Evolutionary conservation across 2,797 vertebrate genomes (phyloP).

Genomic region (Moxostoma hubbsi): DNA sequence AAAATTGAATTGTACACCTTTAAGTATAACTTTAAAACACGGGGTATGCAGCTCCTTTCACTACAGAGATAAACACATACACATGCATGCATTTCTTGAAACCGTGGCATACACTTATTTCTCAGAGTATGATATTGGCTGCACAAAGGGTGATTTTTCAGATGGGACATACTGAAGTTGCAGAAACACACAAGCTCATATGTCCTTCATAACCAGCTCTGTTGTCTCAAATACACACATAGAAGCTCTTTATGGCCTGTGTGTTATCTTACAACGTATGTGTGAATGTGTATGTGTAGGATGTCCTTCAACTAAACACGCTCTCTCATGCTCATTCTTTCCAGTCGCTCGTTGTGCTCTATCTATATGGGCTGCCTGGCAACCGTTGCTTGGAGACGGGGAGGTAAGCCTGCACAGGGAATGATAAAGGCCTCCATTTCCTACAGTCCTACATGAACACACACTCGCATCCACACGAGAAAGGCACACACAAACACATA

Average conservation of each 20-base stretch:
- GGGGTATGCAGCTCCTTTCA: not conserved
- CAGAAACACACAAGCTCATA: conserved; percentile 1
- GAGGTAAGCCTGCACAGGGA: conserved; percentile 45
- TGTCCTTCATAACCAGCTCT: conserved; percentile 12
- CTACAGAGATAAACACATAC: conserved; percentile 33
- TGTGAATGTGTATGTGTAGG: conserved; percentile 39
- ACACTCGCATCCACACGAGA: conserved; percentile 6
- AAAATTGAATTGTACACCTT: too few relatives aligned
- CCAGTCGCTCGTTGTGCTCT: conserved; percentile 50
- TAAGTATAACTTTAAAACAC: too few relatives aligned
- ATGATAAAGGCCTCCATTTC: conserved; percentile 52
- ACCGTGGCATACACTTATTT: conserved; percentile 3
- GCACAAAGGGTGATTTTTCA: too few relatives aligned
- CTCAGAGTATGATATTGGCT: conserved; percentile 8
- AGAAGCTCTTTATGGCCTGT: conserved; percentile 9
- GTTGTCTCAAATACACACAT: conserved; percentile 7
- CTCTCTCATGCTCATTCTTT: conserved; percentile 44
- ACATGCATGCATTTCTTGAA: not conserved
- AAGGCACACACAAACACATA: not conserved
- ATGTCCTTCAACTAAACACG: conserved; percentile 52
- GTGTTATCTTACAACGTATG: conserved; percentile 8
- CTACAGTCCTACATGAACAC: conserved; percentile 24
- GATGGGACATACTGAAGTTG: conserved; percentile 31
- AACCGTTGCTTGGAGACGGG: conserved; percentile 57
- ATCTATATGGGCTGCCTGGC: conserved; percentile 57